Evolutionary conservation across 2,113 vertebrate species (phyloP), one percentile per base, ranked within the genome.

Genomic region (Tetrax tetrax): DNA sequence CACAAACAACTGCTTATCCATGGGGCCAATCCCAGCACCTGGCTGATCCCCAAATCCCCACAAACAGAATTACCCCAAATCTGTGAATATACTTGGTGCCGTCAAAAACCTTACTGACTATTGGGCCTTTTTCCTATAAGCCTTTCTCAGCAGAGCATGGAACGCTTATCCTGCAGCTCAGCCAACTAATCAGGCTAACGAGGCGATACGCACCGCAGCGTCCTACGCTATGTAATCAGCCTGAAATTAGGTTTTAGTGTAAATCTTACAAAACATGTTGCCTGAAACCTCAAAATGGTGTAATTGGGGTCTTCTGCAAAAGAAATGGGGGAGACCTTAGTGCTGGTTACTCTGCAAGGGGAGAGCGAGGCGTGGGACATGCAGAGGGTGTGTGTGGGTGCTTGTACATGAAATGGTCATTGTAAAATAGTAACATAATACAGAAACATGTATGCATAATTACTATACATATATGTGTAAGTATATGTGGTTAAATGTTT

Each of bases 101-200:
- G 54, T 63, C 80, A 81, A 71, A 94, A 83, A 1, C 33, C 47
- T 80, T 33, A 31, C 7, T 64, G 59, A 35, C 35, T 70, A 2
- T 7, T 27, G 13, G 19, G 51, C 57, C 23, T 29, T 80, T 72
- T 43, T 78, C 60, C 41, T 78, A 7, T n/a, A 69, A 59, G 31
- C 68, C 4, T 0, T n/a, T 35, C 87, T 80, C 71, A 70, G 41
- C 54, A 87, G 64, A 59, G 65, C 60, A 15, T 2, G 2, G 56
- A 37, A 37, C 0, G 0, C 41, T 86, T 1, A 0, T 43, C 27
- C 33, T 61, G 60, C 70, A 63, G 35, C 43, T 76, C 69, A 87
- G 79, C 51, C 45, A 72, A 66, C 48, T 83, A 17, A 92, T 72
- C 89, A 88, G 70, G 61, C 85, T 92, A 95, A 92, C 9, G 41